These are phyloP conservation scores for Mionectes macconnelli DNA, from an alignment of 2,113 vertebrate species.

Conservation along the genomic window DNA sequence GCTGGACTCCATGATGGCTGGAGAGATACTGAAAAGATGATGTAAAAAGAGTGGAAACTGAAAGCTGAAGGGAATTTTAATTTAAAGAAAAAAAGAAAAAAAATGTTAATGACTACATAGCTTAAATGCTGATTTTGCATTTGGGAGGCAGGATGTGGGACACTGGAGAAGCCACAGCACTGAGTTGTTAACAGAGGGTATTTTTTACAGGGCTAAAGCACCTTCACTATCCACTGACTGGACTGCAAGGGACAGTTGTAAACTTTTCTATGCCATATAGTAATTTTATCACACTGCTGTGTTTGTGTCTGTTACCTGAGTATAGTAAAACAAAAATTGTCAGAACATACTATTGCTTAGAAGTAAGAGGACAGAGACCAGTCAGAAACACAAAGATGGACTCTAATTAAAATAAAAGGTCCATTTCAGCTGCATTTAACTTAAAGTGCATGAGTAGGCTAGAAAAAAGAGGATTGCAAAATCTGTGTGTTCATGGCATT, in stretches of 20 bases:
- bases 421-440: background rate
- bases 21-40: background rate
- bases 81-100: background rate
- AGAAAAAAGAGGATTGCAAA: slow-evolving; percentile 24
- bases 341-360: background rate
- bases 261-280: background rate
- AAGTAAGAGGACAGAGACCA: background rate
- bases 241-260: background rate
- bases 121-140: background rate
- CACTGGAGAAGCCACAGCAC: background rate
- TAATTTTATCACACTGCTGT: background rate
- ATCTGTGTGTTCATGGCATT: background rate
- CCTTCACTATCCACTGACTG: background rate
- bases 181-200: background rate
- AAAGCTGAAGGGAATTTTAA: slow-evolving; percentile 17
- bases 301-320: background rate
- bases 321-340: background rate
- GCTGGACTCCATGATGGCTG: background rate
- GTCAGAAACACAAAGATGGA: background rate
- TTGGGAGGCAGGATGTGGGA: background rate
- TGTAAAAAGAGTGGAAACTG: slow-evolving; percentile 11
- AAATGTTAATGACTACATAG: background rate
- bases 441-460: background rate
- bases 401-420: background rate
- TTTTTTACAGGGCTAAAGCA: background rate